Base-by-base conservation (phyloP, 2,888 invertebrate species). In the Drosophila meridiana region DNA sequence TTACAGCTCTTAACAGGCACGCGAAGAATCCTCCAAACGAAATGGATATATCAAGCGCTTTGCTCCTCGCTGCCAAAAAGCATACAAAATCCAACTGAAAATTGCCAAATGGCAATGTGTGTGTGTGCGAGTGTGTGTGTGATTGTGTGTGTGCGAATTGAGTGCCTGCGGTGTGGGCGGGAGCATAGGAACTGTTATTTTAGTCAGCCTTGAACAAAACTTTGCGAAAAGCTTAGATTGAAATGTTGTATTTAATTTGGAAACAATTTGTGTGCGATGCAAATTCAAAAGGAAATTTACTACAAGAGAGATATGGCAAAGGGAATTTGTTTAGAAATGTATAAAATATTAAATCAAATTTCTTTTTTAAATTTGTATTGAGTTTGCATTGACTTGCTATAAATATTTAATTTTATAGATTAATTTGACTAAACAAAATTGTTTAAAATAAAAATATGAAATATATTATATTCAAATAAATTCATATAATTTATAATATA, bases 21-120 rank as follows among this genome's bases (percentile, higher is more conserved):
- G 85, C 85, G 74, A 85, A 85, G 85, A 85, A 85, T 85, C 87
- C 85, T 85, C 87, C 83, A 83, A 87, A 77, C 75, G 81, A 77
- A 87, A 85, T 85, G 87, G 87, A 85, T 85, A 85, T 83, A 84
- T 78, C 69, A 76, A 84, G 82, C 62, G 69, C 73, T 72, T 80
- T 70, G 59, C 64, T 76, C 65, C 69, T 69, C 55, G 47, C 64
- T 52, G 64, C 79, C 70, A 74, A 74, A 77, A 74, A 78, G 85
- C 80, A 82, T 74, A 76, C 78, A 73, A 65, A 64, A 47, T 76
- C 67, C 65, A 80, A 50, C 66, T 68, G 75, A 83, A 86, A 87
- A 83, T 80, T 82, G 76, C 82, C 80, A 84, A 84, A 84, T 87
- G 80, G 71, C 78, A 72, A 52, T 82, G 48, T 80, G 32, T 56